Conservation (phyloP, 2,113 vertebrate species). For the Apeltes quadracus region DNA sequence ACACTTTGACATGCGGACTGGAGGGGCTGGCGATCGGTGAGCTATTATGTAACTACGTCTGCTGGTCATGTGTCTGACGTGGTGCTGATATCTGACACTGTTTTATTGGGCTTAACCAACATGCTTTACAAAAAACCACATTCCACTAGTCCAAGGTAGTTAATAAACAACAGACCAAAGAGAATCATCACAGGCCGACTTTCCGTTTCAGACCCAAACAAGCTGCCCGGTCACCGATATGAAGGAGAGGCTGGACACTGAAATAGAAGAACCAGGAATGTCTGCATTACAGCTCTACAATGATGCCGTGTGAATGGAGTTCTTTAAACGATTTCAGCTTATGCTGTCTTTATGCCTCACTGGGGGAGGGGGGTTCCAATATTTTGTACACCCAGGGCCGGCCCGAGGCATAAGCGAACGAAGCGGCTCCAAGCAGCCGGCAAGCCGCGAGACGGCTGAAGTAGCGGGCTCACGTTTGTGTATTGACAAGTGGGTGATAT, state of each 20-base stretch:
- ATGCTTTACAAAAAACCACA: too few relatives aligned
- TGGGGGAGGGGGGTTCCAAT: background rate
- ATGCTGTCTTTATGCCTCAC: background rate
- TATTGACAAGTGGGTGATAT: too few relatives aligned
- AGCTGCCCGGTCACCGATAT: constrained; percentile 37
- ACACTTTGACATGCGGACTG: too few relatives aligned
- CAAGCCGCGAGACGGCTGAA: too few relatives aligned
- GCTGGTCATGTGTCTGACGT: background rate
- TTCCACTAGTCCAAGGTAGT: background rate
- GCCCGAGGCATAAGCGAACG: too few relatives aligned
- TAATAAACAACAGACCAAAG: constrained; percentile 61
- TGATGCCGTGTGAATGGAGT: background rate
- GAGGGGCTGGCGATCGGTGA: too few relatives aligned
- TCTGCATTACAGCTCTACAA: background rate
- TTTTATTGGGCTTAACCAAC: too few relatives aligned
- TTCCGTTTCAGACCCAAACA: constrained; percentile 62
- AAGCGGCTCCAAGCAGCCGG: too few relatives aligned
- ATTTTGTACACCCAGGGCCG: background rate
- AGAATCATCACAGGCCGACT: constrained; percentile 40
- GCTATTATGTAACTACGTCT: background rate
- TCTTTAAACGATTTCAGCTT: background rate
- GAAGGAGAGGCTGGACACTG: constrained; percentile 31
- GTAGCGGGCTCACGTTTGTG: too few relatives aligned
- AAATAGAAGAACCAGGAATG: constrained; percentile 31
- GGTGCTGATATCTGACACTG: too few relatives aligned